Evolutionary conservation across 2,113 vertebrate genomes (phyloP).

Genomic region (Globicephala melas): DNA sequence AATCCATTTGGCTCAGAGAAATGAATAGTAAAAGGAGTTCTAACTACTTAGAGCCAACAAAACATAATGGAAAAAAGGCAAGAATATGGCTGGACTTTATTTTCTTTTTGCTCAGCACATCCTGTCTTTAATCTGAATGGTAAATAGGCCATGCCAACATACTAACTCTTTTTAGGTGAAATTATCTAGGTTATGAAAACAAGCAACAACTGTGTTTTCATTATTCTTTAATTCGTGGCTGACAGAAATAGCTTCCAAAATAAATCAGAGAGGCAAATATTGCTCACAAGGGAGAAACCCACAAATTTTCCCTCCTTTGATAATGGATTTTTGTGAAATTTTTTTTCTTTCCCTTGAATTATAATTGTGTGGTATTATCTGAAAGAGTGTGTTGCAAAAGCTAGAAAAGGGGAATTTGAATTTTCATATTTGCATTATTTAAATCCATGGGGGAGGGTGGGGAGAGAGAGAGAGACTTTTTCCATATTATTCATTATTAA

Average conservation of each 20-base stretch:
- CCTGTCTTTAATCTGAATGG: constrained; percentile 71
- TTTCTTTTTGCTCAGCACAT: constrained; percentile 69
- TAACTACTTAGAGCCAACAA: constrained; percentile 57
- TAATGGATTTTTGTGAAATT: constrained; percentile 14
- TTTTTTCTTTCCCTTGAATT: constrained; percentile 27
- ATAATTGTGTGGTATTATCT: constrained; percentile 2
- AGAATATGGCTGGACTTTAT: constrained; percentile 53
- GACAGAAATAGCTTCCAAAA: constrained; percentile 53
- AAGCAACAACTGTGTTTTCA: constrained; percentile 59
- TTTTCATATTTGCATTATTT: constrained; percentile 27
- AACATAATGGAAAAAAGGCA: constrained; percentile 68
- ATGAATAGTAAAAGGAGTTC: constrained; percentile 67
- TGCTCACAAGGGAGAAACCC: neutral
- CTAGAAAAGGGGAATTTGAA: neutral
- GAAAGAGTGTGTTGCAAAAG: neutral
- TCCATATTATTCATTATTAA: neutral
- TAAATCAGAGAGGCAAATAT: constrained; percentile 53
- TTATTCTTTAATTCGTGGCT: constrained; percentile 39
- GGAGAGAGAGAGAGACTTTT: neutral
- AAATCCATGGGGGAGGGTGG: neutral
- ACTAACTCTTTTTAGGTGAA: constrained; percentile 77
- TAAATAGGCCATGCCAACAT: constrained; percentile 71
- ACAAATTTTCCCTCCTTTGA: constrained; percentile 44
- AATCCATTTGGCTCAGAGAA: constrained; percentile 70
- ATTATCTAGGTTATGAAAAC: constrained; percentile 77